Evolutionary conservation across 2,888 invertebrate genomes (phyloP).

Genomic region (Trissolcus japonicus): DNA sequence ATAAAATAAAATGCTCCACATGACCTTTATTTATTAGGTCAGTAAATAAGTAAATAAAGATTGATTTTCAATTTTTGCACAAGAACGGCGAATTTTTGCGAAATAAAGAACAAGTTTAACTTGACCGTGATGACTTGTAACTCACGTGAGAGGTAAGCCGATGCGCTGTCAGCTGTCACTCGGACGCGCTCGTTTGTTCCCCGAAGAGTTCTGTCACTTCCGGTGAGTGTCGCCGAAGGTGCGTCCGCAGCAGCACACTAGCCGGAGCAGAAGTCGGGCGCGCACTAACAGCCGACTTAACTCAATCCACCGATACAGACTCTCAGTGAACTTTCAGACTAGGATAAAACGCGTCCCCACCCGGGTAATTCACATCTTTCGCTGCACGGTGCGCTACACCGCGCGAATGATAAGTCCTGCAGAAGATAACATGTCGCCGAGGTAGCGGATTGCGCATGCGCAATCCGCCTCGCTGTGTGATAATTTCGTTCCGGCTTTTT

Average conservation of each 20-base stretch:
- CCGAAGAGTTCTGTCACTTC: conserved; percentile 32
- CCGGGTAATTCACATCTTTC: conserved; percentile 2
- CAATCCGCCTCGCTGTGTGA: background rate
- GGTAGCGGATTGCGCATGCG: too few relatives aligned
- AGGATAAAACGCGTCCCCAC: too few relatives aligned
- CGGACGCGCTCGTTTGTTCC: conserved; percentile 12
- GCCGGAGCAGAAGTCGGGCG: conserved; percentile 41
- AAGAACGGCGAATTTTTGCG: conserved; percentile 62
- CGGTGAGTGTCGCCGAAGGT: conserved; percentile 27
- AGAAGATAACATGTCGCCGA: too few relatives aligned
- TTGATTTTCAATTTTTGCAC: background rate
- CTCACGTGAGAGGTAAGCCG: conserved; percentile 53
- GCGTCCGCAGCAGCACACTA: conserved; percentile 11
- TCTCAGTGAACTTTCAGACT: background rate
- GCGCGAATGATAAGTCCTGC: too few relatives aligned
- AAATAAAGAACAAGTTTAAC: conserved; percentile 62
- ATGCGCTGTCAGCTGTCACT: conserved; percentile 26
- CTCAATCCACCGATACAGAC: conserved; percentile 9
- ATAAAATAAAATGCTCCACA: too few relatives aligned
- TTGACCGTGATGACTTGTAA: conserved; percentile 58
- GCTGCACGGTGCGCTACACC: background rate
- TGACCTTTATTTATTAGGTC: too few relatives aligned
- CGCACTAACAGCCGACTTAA: conserved; percentile 38
- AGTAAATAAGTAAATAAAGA: too few relatives aligned
- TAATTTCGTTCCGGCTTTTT: background rate